Base-by-base conservation (phyloP, 2,113 vertebrate genomes). In the Delphinapterus leucas region DNA sequence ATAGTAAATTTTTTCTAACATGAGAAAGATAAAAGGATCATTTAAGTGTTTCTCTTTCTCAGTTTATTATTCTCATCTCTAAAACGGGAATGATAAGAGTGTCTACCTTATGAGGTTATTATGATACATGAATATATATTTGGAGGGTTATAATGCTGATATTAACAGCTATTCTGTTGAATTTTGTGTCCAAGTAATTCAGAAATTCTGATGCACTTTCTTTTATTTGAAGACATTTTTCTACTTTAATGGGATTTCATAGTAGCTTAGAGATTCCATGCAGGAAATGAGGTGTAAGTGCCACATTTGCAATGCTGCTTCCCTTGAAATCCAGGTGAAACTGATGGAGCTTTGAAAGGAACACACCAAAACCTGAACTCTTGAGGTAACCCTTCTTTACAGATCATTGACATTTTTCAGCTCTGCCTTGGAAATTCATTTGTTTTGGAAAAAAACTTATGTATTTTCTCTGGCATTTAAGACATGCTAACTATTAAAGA, bases 331-430 rank as follows among this genome's bases (percentile, higher is more conserved):
- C n/a, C 58, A 86, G 36, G 67, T 88, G 91, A 93, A 85, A 88
- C 25, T 68, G 36, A 79, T 97, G 74, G 61, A 82, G 7, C 5
- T 44, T 85, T 85, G 31, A 97, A 93, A 90, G 47, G 60, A 85
- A 67, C 0, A 0, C 23, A 91, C 23, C 63, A 82, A 93, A 96
- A 93, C 88, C 94, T 97, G 93, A 97, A 93, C 87, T 90, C 20
- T 31, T 94, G 28, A 93, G 97, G 76, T 97, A 97, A 97, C 96
- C 65, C 81, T 94, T 71, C 93, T 96, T 97, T 98, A 96, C 70
- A 95, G 95, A 94, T 98, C 79, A 71, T 94, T 97, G 95, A 97
- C 70, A 97, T 98, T 98, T 90, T 90, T 97, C 58, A 98, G 67
- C 87, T 97, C 91, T 96, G 97, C 85, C 55, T 97, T 97, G 91